Evolutionary conservation across 2,797 vertebrate genomes (phyloP), one percentile per base, ranked within the genome.

Genomic region (Ctenopoma multispine): DNA sequence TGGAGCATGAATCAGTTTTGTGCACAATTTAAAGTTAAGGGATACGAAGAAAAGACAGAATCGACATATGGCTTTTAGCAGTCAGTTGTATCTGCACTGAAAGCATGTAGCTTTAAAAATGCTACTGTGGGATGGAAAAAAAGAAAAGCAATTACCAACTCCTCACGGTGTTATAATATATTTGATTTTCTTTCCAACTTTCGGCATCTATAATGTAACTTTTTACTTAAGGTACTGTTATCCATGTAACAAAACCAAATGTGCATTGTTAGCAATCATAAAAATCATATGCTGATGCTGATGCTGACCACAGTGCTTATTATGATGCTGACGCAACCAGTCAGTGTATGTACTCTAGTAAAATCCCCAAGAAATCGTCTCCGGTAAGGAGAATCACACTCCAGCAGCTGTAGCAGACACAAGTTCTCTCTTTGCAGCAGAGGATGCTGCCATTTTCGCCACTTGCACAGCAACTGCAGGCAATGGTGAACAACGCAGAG

Each of bases 371-470:
- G 53, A 62, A 55, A 57, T 34, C 1, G 18, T n/a, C n/a, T n/a
- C n/a, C n/a, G n/a, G n/a, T n/a, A n/a, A n/a, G n/a, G n/a, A n/a
- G n/a, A n/a, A n/a, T n/a, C n/a, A n/a, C 18, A 24, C 36, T 20
- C 21, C 41, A 46, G 27, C 41, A 46, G 73, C 75, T 57, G 21
- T 4, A 20, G 63, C 57, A 46, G 46, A 31, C 62, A 48, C 0
- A 27, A 63, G 7, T 63, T 57, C 41, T 63, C 17, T 70, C 44
- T 29, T 62, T 3, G 0, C 50, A 58, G 57, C 41, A 69, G 15
- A 31, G 77, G 50, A 51, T 68, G 62, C 72, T 38, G 77, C 57
- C 54, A 31, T 50, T 80, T 76, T 76, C 69, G 6, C 29, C 38
- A 63, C 23, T 69, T 49, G 44, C 57, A 48, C 38, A 41, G 61